phyloP scores from a whole-genome alignment of 2,797 vertebrate genomes.

The Tragopan temminckii region DNA sequence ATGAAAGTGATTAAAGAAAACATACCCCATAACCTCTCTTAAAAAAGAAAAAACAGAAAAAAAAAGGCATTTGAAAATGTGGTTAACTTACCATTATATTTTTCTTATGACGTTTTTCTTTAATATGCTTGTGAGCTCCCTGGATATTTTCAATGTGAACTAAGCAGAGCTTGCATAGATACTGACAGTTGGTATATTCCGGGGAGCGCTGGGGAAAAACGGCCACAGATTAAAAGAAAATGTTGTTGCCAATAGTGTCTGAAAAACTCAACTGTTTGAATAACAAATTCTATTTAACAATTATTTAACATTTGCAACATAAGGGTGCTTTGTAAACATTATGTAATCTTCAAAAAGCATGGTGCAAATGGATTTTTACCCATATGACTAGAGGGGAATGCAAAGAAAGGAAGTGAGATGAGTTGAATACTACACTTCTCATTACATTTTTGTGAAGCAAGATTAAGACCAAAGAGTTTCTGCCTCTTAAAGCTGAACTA shows the following conservation, averaged over 20 bases:
- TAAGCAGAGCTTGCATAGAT: constrained; percentile 97
- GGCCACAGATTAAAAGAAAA: constrained; percentile 17
- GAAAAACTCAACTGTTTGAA: constrained; percentile 21
- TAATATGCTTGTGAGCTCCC: constrained; percentile 98
- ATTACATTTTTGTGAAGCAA: neutral
- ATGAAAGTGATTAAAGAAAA: neutral
- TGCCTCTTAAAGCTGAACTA: constrained; percentile 18
- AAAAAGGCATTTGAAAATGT: neutral
- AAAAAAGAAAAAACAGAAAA: too few species aligned
- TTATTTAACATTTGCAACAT: neutral
- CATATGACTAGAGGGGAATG: neutral
- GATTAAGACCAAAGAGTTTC: constrained; percentile 13
- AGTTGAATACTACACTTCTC: neutral
- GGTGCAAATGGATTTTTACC: neutral
- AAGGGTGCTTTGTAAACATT: neutral
- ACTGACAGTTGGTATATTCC: constrained; percentile 96
- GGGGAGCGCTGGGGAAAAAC: constrained; percentile 88
- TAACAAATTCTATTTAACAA: constrained; percentile 13
- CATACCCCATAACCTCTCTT: neutral
- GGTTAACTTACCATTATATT: constrained; percentile 91
- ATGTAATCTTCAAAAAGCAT: neutral
- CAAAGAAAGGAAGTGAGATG: neutral
- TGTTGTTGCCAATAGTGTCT: neutral
- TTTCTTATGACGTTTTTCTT: constrained; percentile 99
- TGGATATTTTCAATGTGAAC: constrained; percentile 98